Evolutionary conservation across 2,888 invertebrate species (phyloP).

Genomic region (Eumerus sabulonum): DNA sequence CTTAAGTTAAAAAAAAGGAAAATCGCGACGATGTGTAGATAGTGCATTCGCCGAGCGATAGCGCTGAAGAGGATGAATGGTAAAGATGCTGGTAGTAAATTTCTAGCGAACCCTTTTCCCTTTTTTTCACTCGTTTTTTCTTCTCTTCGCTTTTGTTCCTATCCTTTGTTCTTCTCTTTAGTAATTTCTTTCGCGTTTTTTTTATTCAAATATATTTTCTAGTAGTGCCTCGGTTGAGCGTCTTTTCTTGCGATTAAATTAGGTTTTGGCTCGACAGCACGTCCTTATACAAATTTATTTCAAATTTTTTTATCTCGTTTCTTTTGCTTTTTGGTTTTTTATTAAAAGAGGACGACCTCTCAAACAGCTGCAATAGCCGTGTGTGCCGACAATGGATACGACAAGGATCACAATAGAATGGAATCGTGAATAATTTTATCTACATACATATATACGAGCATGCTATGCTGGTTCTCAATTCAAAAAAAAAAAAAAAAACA

Average conservation of each 20-base stretch:
- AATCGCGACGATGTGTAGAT: too few species aligned
- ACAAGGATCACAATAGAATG: slow-evolving; percentile 15
- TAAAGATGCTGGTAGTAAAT: slow-evolving; percentile 33
- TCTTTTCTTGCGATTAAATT: slow-evolving; percentile 55
- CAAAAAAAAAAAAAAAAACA: slow-evolving; percentile 1
- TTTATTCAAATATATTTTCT: too few species aligned
- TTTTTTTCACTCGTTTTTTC: not conserved
- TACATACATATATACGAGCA: slow-evolving; percentile 15
- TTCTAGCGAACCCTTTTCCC: slow-evolving; percentile 45
- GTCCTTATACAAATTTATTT: slow-evolving; percentile 58
- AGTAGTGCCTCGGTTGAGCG: not conserved
- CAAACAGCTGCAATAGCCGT: too few species aligned
- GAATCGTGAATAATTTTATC: slow-evolving; percentile 50
- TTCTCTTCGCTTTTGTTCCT: too few species aligned
- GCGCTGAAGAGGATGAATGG: slow-evolving; percentile 33
- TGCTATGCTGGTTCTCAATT: too few species aligned
- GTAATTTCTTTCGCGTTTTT: too few species aligned
- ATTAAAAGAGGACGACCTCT: slow-evolving; percentile 22
- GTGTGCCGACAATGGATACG: not conserved
- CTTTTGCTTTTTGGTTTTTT: too few species aligned
- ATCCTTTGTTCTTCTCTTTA: too few species aligned
- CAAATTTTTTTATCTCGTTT: slow-evolving; percentile 41
- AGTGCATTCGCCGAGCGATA: slow-evolving; percentile 11
- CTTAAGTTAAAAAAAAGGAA: not conserved
- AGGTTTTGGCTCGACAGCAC: slow-evolving; percentile 55